phyloP scores from a whole-genome alignment of 2,113 vertebrate genomes.

The Tylochromis polylepis region DNA sequence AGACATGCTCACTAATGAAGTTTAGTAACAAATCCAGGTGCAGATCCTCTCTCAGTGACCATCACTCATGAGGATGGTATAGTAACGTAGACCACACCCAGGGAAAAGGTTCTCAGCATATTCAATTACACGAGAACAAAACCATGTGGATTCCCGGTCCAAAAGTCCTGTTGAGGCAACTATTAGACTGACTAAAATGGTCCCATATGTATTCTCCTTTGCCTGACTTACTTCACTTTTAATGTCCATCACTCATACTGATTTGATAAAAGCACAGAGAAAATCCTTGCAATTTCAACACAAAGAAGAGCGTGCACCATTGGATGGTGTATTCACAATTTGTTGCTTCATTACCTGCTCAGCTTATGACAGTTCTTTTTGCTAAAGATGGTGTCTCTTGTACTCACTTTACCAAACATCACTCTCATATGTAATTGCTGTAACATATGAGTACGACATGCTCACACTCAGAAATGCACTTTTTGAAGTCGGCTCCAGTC shows the following conservation, averaged over 20 bases:
- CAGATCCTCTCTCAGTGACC: too few relatives aligned
- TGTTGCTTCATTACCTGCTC: background rate
- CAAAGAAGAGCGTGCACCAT: accelerated
- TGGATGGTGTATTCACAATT: background rate
- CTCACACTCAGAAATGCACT: background rate
- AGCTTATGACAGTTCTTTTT: background rate
- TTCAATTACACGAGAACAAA: background rate
- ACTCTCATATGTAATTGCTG: accelerated
- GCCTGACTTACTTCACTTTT: background rate
- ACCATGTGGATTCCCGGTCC: background rate
- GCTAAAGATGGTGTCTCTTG: background rate
- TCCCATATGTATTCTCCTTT: background rate
- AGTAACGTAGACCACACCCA: background rate
- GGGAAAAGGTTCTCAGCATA: background rate
- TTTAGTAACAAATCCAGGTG: too few relatives aligned
- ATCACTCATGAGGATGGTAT: background rate
- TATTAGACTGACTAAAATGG: background rate
- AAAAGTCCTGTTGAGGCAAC: background rate
- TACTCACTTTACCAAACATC: background rate
- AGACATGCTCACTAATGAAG: too few relatives aligned
- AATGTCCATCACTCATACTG: background rate
- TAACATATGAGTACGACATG: background rate
- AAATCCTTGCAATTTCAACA: background rate
- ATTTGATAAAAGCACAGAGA: background rate
- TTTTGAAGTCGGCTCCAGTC: background rate